Base-by-base conservation (phyloP, 2,797 vertebrate species). In the Pseudochirops cupreus region DNA sequence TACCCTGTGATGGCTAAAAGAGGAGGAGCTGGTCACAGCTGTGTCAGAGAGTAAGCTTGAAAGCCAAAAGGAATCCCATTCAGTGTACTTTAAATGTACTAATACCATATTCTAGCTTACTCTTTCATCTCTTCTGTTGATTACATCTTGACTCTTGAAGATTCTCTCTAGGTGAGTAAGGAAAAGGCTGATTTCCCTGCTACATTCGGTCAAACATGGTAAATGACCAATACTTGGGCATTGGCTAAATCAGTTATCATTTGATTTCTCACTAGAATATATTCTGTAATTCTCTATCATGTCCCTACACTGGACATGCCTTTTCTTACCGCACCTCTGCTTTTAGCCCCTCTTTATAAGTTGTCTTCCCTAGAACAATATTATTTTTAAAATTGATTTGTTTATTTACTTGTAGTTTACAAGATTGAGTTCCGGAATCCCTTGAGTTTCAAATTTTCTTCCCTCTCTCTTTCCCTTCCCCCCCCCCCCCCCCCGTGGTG, bases 51-150 rank as follows among this genome's bases (percentile, higher is more conserved):
- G 18, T 3, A 39, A 74, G n/a, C n/a, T 16, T n/a, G 18, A 21
- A 74, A 74, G 16, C 1, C 67, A 74, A 39, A 6, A 39, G 6
- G 3, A 74, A 39, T 39, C 18, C 18, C 18, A 74, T 4, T n/a
- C 1, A n/a, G 62, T 67, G 5, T 39, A 39, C n/a, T 39, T 39
- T 74, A 74, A 74, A 74, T 7, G 5, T 21, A 67, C 14, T 67
- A n/a, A n/a, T n/a, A n/a, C 4, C 14, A 67, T 18, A 5, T 1
- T 67, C 33, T 67, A 6, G 14, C 7, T 0, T 18, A 2, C 13
- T 26, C 1, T 67, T 29, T n/a, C 59, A 33, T 67, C 5, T 67
- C 33, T 67, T 67, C 33, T 67, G 5, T 67, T n/a, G 62, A n/a
- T 67, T 21, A 21, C 21, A 74, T 39, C 6, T 18, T 2, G 58